phyloP scores from a whole-genome alignment of 2,113 vertebrate genomes.

The Myotis yumanensis region DNA sequence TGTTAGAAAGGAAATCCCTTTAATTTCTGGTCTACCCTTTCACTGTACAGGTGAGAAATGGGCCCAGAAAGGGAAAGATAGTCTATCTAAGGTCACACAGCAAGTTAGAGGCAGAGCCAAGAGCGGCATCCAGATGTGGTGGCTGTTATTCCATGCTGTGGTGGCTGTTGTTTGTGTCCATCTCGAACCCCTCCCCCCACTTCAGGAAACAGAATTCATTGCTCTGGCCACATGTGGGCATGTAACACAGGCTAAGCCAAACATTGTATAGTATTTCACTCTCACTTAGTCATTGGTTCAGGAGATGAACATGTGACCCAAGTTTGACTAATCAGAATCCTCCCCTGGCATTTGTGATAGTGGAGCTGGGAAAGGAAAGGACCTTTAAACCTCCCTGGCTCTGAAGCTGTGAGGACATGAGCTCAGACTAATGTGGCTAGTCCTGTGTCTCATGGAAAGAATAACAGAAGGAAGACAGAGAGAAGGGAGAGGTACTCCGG shows the following conservation, averaged over 20 bases:
- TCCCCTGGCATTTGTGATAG: not conserved
- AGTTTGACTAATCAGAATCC: not conserved
- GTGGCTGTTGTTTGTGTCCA: not conserved
- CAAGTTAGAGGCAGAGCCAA: not conserved
- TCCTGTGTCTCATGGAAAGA: not conserved
- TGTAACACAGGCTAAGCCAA: not conserved
- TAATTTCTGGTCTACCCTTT: not conserved
- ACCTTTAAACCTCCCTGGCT: not conserved
- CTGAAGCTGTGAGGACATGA: not conserved
- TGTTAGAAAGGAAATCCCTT: not conserved
- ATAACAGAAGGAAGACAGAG: not conserved
- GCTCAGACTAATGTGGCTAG: not conserved
- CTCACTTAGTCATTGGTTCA: not conserved
- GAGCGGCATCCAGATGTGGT: not conserved
- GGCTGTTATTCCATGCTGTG: not conserved
- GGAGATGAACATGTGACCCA: not conserved
- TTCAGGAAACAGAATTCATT: not conserved
- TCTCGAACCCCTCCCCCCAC: not conserved
- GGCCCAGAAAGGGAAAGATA: not conserved
- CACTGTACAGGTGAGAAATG: not conserved
- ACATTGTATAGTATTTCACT: not conserved
- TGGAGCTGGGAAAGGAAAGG: conserved; percentile 18
- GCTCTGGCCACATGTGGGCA: not conserved
- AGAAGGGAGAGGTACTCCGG: not conserved
- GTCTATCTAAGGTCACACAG: not conserved